A percentile compares a stretch with the other conserved stretches of the same genome.
These are phyloP conservation scores for Caranx melampygus DNA, from an alignment of 2,113 vertebrate genomes.

Conservation along the genomic window DNA sequence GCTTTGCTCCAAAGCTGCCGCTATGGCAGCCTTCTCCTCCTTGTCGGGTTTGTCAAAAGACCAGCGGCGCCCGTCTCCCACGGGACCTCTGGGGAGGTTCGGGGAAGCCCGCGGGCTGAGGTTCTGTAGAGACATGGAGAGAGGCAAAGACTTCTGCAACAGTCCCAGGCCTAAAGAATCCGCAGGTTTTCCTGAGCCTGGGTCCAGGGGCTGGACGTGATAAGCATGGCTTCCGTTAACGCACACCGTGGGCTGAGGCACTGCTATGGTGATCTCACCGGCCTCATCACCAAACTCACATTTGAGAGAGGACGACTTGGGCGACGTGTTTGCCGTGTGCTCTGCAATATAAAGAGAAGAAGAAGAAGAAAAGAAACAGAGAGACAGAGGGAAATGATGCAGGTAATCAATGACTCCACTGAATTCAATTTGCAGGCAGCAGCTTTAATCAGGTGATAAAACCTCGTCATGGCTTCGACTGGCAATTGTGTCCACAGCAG, in stretches of 20 bases:
- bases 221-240: conserved; percentile 93
- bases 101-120: conserved; percentile 66
- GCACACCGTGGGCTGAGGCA: conserved; percentile 85
- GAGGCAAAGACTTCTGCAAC: conserved; percentile 78
- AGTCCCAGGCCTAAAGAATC: conserved; percentile 60
- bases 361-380: background rate
- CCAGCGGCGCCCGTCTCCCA: conserved; percentile 76
- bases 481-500: background rate
- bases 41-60: conserved; percentile 84
- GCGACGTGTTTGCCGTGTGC: conserved; percentile 84
- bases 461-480: conserved; percentile 3
- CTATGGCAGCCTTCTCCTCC: conserved; percentile 85
- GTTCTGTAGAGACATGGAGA: conserved; percentile 84
- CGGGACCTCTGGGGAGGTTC: conserved; percentile 62
- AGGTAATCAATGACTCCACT: conserved; percentile 4
- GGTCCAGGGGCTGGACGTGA: conserved; percentile 71
- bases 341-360: conserved; percentile 64
- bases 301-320: conserved; percentile 86
- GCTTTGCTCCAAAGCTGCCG: conserved; percentile 82
- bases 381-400: background rate
- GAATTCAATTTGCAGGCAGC: conserved; percentile 4
- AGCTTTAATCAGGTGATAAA: conserved; percentile 3
- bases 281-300: conserved; percentile 87
- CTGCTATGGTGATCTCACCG: conserved; percentile 79
- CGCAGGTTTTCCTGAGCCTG: conserved; percentile 64